Base-by-base conservation (phyloP, 2,113 vertebrate genomes). In the Perognathus longimembris region DNA sequence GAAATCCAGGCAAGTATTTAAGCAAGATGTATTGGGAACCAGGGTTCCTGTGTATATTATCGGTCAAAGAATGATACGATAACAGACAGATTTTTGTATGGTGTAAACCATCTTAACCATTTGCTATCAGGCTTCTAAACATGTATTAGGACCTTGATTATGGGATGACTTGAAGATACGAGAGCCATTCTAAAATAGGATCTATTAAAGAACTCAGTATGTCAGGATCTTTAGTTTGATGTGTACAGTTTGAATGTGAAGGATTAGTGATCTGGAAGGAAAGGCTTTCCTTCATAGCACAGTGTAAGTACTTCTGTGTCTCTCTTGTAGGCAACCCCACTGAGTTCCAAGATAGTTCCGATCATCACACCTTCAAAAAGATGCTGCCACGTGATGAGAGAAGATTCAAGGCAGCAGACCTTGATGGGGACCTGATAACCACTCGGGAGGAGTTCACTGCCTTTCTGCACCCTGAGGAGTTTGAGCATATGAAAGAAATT, bases 391-490 rank as follows among this genome's bases (percentile, higher is more conserved):
- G 99, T 36, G 99, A 99, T 0, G 99, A 99, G 97, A 98, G 99
- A 67, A 97, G 99, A 93, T 99, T 99, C 97, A 98, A 98, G 95
- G 91, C 97, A 0, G 99, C 99, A 11, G 99, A 99, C 94, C 93
- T 98, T 36, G 97, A 99, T 21, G 96, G 98, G 17, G 99, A 99
- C 95, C 92, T 97, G 93, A 97, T 97, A 36, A 98, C 99, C 30
- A 99, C 99, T 83, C 98, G 98, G 69, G 99, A 99, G 90, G 99
- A 99, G 97, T 99, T 99, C 98, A 99, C 99, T 0, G 97, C 99
- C 83, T 99, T 99, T 94, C 98, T 99, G 87, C 99, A 99, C 95
- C 99, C 99, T 0, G 99, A 99, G 96, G 99, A 99, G 97, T 99
- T 99, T 95, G 99, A 99, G 66, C 99, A 99, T 83, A 99, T 99